phyloP scores from a whole-genome alignment of 2,113 vertebrate genomes.

The Zingel zingel region DNA sequence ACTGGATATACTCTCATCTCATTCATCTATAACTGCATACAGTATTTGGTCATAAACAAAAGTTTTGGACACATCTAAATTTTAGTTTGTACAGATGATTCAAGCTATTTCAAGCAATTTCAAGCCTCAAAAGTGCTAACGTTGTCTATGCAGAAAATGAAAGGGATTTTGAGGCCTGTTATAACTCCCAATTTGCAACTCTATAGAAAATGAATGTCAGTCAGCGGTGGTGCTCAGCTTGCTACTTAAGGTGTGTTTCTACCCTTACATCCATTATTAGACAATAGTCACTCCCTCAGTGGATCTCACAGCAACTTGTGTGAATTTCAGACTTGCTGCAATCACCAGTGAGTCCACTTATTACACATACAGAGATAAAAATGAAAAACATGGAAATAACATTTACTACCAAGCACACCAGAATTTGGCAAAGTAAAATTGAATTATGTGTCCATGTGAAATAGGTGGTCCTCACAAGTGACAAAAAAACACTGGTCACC shows the following conservation, averaged over 20 bases:
- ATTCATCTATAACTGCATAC: too few species aligned
- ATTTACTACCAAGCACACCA: neutral
- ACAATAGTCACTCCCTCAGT: neutral
- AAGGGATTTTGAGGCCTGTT: too few species aligned
- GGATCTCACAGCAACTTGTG: neutral
- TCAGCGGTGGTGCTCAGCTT: neutral
- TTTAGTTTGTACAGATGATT: too few species aligned
- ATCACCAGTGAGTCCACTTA: neutral
- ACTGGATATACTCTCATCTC: too few species aligned
- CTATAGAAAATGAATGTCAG: neutral
- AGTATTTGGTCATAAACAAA: too few species aligned
- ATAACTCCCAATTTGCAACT: too few species aligned
- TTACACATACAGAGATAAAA: neutral
- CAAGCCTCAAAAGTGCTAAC: too few species aligned
- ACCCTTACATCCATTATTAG: neutral
- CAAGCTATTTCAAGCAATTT: too few species aligned
- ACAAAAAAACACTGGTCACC: neutral
- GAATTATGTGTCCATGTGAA: neutral
- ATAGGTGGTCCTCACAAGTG: neutral
- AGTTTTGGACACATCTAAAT: too few species aligned
- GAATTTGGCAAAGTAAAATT: neutral
- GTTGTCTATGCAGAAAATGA: too few species aligned
- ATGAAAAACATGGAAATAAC: neutral
- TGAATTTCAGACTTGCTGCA: neutral
- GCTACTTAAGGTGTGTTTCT: neutral